phyloP scores from a whole-genome alignment of 2,797 vertebrate species.

The Synanceia verrucosa region DNA sequence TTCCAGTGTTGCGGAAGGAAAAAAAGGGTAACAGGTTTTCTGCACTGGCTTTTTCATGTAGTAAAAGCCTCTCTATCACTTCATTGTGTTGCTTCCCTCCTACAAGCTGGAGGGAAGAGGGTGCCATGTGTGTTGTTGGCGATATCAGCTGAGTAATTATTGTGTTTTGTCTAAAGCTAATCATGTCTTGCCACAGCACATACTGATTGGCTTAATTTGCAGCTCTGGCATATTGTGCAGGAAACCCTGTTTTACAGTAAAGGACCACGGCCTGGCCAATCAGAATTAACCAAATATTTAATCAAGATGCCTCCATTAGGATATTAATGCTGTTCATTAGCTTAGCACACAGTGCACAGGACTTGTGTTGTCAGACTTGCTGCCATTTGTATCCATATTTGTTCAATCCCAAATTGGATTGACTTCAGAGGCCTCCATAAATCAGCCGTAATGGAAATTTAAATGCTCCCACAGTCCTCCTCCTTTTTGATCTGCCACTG shows the following conservation, averaged over 20 bases:
- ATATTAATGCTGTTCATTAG: slow-evolving; percentile 60
- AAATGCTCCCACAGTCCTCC: slow-evolving; percentile 7
- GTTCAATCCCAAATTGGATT: slow-evolving; percentile 55
- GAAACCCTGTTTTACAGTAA: slow-evolving; percentile 42
- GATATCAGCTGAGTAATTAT: slow-evolving; percentile 29
- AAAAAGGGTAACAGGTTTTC: slow-evolving; percentile 6
- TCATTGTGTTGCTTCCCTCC: neutral
- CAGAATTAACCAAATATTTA: slow-evolving; percentile 38
- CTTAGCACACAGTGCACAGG: slow-evolving; percentile 30
- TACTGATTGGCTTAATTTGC: slow-evolving; percentile 42
- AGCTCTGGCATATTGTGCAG: slow-evolving; percentile 38
- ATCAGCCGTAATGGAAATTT: slow-evolving; percentile 55
- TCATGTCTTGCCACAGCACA: slow-evolving; percentile 29
- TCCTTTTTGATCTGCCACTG: slow-evolving; percentile 21
- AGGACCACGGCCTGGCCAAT: slow-evolving; percentile 8
- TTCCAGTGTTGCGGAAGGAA: neutral
- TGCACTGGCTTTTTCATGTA: neutral
- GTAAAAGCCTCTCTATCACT: too few species aligned
- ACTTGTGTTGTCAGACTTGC: slow-evolving; percentile 11
- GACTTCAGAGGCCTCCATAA: slow-evolving; percentile 46
- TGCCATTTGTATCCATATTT: slow-evolving; percentile 30
- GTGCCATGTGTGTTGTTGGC: slow-evolving; percentile 6
- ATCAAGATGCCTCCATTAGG: slow-evolving; percentile 49
- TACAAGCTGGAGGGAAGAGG: neutral
- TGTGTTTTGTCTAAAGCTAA: slow-evolving; percentile 39